Evolutionary conservation across 2,888 invertebrate species (phyloP).

Genomic region (Amphipyra berbera): DNA sequence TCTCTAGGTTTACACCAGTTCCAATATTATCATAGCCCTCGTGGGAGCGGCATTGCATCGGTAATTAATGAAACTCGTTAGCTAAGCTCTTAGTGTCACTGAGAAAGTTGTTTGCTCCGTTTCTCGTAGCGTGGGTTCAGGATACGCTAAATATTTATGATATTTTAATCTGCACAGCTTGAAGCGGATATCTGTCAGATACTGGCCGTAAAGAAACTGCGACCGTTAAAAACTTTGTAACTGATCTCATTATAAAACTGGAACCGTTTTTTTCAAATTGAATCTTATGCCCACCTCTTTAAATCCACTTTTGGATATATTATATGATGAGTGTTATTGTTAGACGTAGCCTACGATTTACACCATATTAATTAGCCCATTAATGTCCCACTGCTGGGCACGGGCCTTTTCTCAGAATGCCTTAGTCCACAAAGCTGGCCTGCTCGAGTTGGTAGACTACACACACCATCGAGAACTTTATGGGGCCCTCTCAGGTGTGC

Average conservation of each 20-base stretch:
- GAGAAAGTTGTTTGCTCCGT: slow-evolving; percentile 61
- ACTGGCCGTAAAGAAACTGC: slow-evolving; percentile 19
- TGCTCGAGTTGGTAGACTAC: too few species aligned
- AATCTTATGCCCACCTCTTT: background rate
- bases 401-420: too few species aligned
- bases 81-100: slow-evolving; percentile 20
- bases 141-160: slow-evolving; percentile 54
- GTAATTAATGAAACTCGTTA: slow-evolving; percentile 56
- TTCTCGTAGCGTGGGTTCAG: slow-evolving; percentile 56
- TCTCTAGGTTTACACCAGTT: too few species aligned
- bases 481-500: too few species aligned
- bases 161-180: slow-evolving; percentile 29
- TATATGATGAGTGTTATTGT: too few species aligned
- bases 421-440: too few species aligned
- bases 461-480: too few species aligned
- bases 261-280: background rate
- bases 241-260: slow-evolving; percentile 7
- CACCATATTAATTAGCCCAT: too few species aligned
- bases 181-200: slow-evolving; percentile 31
- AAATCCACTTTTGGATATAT: too few species aligned
- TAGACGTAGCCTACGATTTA: too few species aligned
- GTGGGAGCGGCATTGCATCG: slow-evolving; percentile 41
- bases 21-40: too few species aligned
- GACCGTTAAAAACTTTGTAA: slow-evolving; percentile 17
- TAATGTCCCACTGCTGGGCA: too few species aligned